phyloP scores from a whole-genome alignment of 2,113 vertebrate species.

The zebrafish (Danio rerio) region GRCz12tu NC_133185.1:40924501-40925000 shows the following conservation, averaged over 20 bases:
- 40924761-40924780: constrained; percentile 28
- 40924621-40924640: not conserved
- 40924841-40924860: constrained; percentile 8
- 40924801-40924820: constrained; percentile 15
- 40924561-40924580: not conserved
- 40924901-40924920: constrained; percentile 16
- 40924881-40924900: constrained; percentile 41
- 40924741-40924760: constrained; percentile 24
- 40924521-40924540: not conserved
- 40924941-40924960: constrained; percentile 20
- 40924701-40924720: constrained; percentile 10
- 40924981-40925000: constrained; percentile 1
- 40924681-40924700: not conserved
- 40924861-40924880: constrained; percentile 20
- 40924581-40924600: not conserved
- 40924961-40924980: constrained; percentile 1
- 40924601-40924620: not conserved
- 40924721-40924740: not conserved
- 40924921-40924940: not conserved
- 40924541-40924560: not conserved
- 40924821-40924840: constrained; percentile 17
- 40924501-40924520: constrained; percentile 1
- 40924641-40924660: not conserved
- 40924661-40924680: not conserved
- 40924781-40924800: constrained; percentile 13